These are phyloP conservation scores for Malurus leucopterus DNA, from an alignment of 2,797 vertebrate species.

Conservation along the genomic window DNA sequence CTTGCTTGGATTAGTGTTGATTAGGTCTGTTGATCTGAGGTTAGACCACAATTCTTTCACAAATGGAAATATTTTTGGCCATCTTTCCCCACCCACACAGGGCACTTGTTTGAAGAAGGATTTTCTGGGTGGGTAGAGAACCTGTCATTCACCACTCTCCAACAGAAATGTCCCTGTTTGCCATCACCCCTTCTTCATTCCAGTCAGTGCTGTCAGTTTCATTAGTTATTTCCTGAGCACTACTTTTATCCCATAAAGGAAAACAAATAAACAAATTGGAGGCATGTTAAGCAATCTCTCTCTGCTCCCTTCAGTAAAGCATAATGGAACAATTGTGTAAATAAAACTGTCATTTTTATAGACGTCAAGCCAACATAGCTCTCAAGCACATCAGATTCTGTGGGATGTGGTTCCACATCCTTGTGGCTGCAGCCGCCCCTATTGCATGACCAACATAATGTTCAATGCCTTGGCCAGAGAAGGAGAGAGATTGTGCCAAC, in stretches of 20 bases:
- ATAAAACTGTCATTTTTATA: slow-evolving; percentile 18
- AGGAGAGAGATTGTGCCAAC: not conserved
- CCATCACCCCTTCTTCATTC: not conserved
- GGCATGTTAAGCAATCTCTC: slow-evolving; percentile 2
- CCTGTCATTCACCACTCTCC: not conserved
- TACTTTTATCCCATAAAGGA: slow-evolving; percentile 28
- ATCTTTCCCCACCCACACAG: not conserved
- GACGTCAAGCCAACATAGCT: not conserved
- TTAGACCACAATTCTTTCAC: slow-evolving; percentile 5
- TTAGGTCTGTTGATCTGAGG: slow-evolving; percentile 2
- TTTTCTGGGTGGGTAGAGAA: not conserved
- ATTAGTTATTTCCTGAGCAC: slow-evolving; percentile 5
- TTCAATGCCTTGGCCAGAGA: not conserved
- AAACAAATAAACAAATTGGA: slow-evolving; percentile 39
- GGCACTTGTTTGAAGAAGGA: not conserved
- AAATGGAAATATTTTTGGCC: not conserved
- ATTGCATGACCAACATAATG: not conserved
- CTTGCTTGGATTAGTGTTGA: not conserved
- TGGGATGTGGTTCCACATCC: not conserved
- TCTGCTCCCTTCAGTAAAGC: not conserved
- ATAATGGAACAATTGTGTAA: slow-evolving; percentile 22
- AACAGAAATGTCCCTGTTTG: not conserved
- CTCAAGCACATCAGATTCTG: not conserved
- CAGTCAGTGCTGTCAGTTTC: not conserved
- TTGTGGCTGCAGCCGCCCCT: not conserved